A percentile compares a stretch with the other conserved stretches of the same genome.
Conservation (phyloP, 2,888 invertebrate genomes). For the Platypus cylindrus region DNA sequence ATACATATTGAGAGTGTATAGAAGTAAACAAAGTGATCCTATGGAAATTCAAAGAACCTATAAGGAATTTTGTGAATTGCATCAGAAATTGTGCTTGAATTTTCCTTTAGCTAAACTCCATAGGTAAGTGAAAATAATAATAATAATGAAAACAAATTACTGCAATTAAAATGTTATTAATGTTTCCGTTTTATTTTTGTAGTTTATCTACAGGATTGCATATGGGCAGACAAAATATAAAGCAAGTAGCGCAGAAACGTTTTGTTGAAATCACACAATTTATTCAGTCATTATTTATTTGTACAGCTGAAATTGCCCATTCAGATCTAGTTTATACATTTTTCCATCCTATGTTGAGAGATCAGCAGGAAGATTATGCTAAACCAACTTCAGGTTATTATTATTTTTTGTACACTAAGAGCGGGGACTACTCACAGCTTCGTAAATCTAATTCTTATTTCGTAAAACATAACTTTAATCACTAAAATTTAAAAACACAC, state of each 20-base stretch:
- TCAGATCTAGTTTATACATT: slow-evolving; percentile 96
- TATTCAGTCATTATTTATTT: slow-evolving; percentile 69
- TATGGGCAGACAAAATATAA: slow-evolving; percentile 86
- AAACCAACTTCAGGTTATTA: slow-evolving; percentile 60
- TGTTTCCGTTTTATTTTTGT: slow-evolving; percentile 19
- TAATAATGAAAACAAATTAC: too few species aligned
- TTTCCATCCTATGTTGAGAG: slow-evolving; percentile 90
- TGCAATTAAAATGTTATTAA: too few species aligned
- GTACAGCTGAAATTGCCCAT: slow-evolving; percentile 90
- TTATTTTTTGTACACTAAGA: too few species aligned
- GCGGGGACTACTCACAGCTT: too few species aligned
- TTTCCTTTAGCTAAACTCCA: slow-evolving; percentile 86
- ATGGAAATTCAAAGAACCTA: slow-evolving; percentile 86
- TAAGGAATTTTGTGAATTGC: slow-evolving; percentile 93
- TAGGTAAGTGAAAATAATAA: slow-evolving; percentile 64
- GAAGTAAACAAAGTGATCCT: slow-evolving; percentile 76
- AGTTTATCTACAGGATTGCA: slow-evolving; percentile 64
- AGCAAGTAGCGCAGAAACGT: slow-evolving; percentile 89
- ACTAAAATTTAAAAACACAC: too few species aligned
- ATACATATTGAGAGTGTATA: slow-evolving; percentile 70
- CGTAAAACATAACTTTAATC: too few species aligned
- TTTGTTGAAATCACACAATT: slow-evolving; percentile 81
- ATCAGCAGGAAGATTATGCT: slow-evolving; percentile 81
- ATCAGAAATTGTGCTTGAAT: slow-evolving; percentile 83
- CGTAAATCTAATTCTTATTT: too few species aligned